Base-by-base conservation (phyloP, 2,113 vertebrate genomes). In the Strix aluco region DNA sequence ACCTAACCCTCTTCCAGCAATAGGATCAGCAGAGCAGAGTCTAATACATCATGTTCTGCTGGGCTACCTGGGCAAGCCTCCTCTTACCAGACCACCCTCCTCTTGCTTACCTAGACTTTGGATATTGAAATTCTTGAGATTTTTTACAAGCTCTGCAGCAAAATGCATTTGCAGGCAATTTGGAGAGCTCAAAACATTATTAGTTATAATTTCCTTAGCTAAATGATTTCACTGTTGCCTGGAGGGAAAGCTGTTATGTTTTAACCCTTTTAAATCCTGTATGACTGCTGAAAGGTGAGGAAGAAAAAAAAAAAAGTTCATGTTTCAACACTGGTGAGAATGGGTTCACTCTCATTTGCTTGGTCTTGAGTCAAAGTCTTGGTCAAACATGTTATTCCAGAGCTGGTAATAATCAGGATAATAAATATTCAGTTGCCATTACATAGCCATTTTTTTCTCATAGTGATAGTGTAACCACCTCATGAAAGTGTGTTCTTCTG, bases 301-400 rank as follows among this genome's bases (percentile, higher is more conserved):
- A 57, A 6, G 8, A 4, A 9, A 3, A 34, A 15, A 14, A 27
- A 59, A 55, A 49, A 32, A n/a, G 3, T 20, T 1, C 6, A 8
- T 9, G 1, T 79, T 77, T 73, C 26, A 57, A 11, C 34, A 38
- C 12, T 25, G 11, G 23, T 78, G 7, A 62, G 59, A 70, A 46
- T 10, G 16, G 5, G 25, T 57, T 78, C 23, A 4, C 25, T 22
- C 8, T 62, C 2, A 0, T 74, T 89, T 81, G 6, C 49, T 87
- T 42, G 40, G 40, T 42, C 44, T 17, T 46, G 44, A 46, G 14
- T 29, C 44, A 61, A 63, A 52, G 26, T 11, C 15, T 81, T 65
- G 8, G 42, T 63, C 30, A 73, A 25, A n/a, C 1, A 10, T 32
- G 18, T 40, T 84, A 22, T 38, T 69, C 54, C 44, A 26, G 15